Conservation (phyloP, 2,797 vertebrate genomes). For the Aselliscus stoliczkanus region DNA sequence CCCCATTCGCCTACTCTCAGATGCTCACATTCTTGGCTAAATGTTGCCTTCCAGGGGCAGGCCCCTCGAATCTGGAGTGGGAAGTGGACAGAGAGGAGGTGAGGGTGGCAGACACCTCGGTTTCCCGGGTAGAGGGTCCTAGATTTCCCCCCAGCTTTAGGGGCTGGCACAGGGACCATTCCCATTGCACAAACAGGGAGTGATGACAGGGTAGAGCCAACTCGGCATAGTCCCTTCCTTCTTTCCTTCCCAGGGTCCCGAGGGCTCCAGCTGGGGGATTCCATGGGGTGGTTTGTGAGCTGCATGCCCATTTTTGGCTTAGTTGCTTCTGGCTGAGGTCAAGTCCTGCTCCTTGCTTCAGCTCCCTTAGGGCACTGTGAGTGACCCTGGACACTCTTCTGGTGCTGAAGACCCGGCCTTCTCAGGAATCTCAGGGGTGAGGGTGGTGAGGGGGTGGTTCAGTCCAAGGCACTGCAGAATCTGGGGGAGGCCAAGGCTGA, state of each 20-base stretch:
- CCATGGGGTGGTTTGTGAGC: neutral
- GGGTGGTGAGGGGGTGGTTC: neutral
- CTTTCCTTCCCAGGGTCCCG: neutral
- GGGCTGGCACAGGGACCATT: neutral
- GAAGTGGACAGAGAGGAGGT: neutral
- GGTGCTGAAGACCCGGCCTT: neutral
- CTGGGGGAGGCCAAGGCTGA: neutral
- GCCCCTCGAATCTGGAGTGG: accelerated
- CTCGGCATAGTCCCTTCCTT: neutral
- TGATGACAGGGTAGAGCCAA: neutral
- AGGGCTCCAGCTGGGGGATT: neutral
- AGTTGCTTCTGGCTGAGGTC: neutral
- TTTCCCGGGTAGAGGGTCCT: neutral
- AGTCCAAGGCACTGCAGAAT: neutral
- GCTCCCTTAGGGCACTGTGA: neutral
- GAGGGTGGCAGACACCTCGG: neutral
- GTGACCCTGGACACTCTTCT: neutral
- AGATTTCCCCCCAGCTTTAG: neutral
- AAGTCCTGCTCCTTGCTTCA: neutral
- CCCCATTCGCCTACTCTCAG: neutral
- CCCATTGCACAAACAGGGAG: neutral
- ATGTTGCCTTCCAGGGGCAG: neutral
- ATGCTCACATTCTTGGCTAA: neutral
- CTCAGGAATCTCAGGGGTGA: neutral
- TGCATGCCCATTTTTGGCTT: neutral